Conservation (phyloP, 2,113 vertebrate species). For the Callipepla californica region DNA sequence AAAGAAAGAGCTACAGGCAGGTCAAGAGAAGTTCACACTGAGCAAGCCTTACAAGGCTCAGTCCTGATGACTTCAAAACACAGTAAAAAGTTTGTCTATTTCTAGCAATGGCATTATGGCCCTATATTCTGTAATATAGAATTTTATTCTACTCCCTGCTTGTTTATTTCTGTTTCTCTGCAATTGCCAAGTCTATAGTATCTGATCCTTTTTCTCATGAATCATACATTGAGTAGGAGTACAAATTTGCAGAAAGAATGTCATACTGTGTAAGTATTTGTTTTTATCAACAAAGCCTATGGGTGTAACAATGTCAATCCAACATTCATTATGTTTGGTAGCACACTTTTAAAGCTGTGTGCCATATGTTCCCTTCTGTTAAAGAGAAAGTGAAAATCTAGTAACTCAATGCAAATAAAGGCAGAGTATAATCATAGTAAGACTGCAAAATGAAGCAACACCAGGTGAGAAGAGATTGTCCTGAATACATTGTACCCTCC, state of each 20-base stretch:
- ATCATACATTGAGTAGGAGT: constrained; percentile 44
- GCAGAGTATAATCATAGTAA: background rate
- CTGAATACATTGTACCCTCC: background rate
- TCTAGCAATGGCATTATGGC: background rate
- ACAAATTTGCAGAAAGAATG: constrained; percentile 53
- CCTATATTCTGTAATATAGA: background rate
- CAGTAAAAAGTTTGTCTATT: background rate
- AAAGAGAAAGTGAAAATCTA: constrained; percentile 42
- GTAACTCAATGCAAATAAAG: constrained; percentile 31
- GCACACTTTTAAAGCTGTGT: constrained; percentile 15
- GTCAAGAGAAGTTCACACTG: background rate
- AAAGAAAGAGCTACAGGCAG: background rate
- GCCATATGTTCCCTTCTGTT: constrained; percentile 52
- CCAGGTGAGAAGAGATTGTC: background rate
- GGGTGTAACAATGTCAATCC: constrained; percentile 60
- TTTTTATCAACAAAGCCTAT: constrained; percentile 61
- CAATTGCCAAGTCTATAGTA: constrained; percentile 39
- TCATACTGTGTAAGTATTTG: constrained; percentile 59
- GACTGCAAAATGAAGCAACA: background rate
- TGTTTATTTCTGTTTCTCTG: constrained; percentile 29
- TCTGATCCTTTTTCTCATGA: constrained; percentile 50
- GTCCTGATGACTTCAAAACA: background rate
- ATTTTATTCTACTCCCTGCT: background rate
- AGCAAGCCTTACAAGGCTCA: background rate
- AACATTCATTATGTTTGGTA: constrained; percentile 40